phyloP scores from a whole-genome alignment of 1,140 invertebrate genomes.

The Macrotrachela quadricornifera region DNA sequence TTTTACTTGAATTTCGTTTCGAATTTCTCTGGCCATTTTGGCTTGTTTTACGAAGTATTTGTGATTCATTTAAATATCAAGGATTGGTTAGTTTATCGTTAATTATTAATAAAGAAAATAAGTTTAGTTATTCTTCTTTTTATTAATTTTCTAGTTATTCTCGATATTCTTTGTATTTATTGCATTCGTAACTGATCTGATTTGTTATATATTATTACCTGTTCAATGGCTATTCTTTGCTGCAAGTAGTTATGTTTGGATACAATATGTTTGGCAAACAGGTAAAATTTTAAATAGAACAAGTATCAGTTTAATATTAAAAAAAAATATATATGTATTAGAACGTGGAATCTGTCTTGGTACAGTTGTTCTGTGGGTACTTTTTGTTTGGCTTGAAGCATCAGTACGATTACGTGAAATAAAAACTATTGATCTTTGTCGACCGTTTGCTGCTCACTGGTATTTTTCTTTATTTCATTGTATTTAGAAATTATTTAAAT shows the following conservation, averaged over 20 bases:
- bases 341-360: conserved; percentile 80
- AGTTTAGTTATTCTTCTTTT: background rate
- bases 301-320: background rate
- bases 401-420: conserved; percentile 62
- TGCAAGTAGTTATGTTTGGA: conserved; percentile 94
- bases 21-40: conserved; percentile 98
- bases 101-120: background rate
- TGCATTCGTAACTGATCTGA: conserved; percentile 87
- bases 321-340: conserved; percentile 19
- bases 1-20: conserved; percentile 91
- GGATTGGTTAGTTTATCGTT: conserved; percentile 56
- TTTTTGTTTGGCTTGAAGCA: conserved; percentile 84
- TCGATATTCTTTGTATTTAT: conserved; percentile 94
- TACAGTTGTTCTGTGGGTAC: conserved; percentile 73
- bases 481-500: background rate
- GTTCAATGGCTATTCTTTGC: conserved; percentile 92
- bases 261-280: conserved; percentile 95
- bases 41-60: conserved; percentile 77
- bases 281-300: conserved; percentile 45
- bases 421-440: conserved; percentile 71
- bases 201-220: conserved; percentile 97
- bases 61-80: conserved; percentile 96
- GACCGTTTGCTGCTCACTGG: conserved; percentile 94
- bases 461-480: conserved; percentile 30
- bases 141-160: conserved; percentile 54